Percentiles rank a stretch among this genome's conserved stretches.
Conservation (phyloP, 2,113 vertebrate species). For the Paramisgurnus dabryanus region DNA sequence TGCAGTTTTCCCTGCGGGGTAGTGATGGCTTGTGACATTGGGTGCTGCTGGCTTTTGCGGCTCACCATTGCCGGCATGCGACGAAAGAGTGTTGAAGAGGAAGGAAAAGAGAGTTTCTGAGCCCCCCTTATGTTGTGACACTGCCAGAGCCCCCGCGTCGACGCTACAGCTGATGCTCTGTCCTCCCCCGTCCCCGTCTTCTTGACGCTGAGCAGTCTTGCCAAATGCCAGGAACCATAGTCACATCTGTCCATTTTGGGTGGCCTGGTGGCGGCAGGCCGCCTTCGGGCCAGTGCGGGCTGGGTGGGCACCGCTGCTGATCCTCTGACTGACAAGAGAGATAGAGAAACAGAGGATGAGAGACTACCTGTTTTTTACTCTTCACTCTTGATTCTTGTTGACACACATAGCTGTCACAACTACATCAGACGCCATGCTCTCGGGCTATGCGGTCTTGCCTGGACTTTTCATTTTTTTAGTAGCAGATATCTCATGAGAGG, state of each 20-base stretch:
- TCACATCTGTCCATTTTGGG: conserved; percentile 85
- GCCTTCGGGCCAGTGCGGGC: conserved; percentile 66
- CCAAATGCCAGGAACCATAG: conserved; percentile 86
- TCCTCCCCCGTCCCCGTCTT: conserved; percentile 81
- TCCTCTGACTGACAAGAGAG: conserved; percentile 55
- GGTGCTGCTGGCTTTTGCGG: conserved; percentile 53
- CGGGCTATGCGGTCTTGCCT: conserved; percentile 73
- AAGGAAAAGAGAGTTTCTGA: conserved; percentile 40
- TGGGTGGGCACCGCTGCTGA: conserved; percentile 65
- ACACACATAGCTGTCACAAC: conserved; percentile 77
- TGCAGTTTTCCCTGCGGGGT: conserved; percentile 60
- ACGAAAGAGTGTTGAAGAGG: conserved; percentile 15
- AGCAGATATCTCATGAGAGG: conserved; percentile 59
- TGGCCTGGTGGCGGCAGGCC: conserved; percentile 80
- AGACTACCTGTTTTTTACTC: conserved; percentile 73
- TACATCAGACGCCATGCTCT: conserved; percentile 76
- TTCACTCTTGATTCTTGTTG: conserved; percentile 76
- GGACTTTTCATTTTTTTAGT: conserved; percentile 62
- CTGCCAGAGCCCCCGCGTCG: conserved; percentile 69
- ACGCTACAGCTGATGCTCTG: conserved; percentile 86
- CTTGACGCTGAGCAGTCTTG: conserved; percentile 85
- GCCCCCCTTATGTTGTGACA: conserved; percentile 70
- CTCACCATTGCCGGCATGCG: conserved; percentile 41
- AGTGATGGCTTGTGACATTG: conserved; percentile 60
- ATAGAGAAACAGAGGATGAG: conserved; percentile 54